Evolutionary conservation across 2,113 vertebrate species (phyloP), one percentile per base, ranked within the genome.

Genomic region (Atherinomorus stipes): DNA sequence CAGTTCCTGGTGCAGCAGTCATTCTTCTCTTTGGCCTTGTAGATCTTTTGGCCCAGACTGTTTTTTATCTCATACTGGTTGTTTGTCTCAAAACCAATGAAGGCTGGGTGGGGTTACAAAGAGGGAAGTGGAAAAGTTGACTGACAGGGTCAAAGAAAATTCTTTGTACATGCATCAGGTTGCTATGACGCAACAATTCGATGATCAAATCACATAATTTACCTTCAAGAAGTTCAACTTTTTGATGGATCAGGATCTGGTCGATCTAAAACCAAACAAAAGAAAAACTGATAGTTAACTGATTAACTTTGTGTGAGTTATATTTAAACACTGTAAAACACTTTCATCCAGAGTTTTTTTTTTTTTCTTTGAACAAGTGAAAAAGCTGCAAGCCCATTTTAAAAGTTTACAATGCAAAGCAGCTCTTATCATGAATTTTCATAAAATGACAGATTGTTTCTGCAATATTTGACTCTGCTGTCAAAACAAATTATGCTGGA

Each of bases 221-320:
- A 97, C 96, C 95, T 93, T 97, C 96, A 7, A 96, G 81, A n/a
- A 94, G 89, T 68, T 96, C 96, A 19, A 95, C 89, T 88, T 96
- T 96, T 83, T 97, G 96, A 69, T 96, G 96, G 79, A 97, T 94
- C 74, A 97, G 91, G 71, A 97, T 78, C 85, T 97, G 96, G 86
- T 97, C 96, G 31, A 96, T 92, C 96, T 97, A 75, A 59, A 83
- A 89, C 18, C 64, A 56, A 0, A 75, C 0, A 21, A 64, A 40
- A 62, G 19, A 11, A n/a, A 38, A 26, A 26, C 3, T 23, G n/a
- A n/a, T n/a, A n/a, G n/a, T n/a, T n/a, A n/a, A n/a, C n/a, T n/a
- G 19, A 40, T 45, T 4, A 45, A 18, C 13, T 28, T 26, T 51
- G 11, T 12, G 11, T 7, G 5, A 34, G 31, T 34, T 6, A 34